Evolutionary conservation across 2,113 vertebrate species (phyloP), one percentile per base, ranked within the genome.

Genomic region (Grammomys dolichurus): DNA sequence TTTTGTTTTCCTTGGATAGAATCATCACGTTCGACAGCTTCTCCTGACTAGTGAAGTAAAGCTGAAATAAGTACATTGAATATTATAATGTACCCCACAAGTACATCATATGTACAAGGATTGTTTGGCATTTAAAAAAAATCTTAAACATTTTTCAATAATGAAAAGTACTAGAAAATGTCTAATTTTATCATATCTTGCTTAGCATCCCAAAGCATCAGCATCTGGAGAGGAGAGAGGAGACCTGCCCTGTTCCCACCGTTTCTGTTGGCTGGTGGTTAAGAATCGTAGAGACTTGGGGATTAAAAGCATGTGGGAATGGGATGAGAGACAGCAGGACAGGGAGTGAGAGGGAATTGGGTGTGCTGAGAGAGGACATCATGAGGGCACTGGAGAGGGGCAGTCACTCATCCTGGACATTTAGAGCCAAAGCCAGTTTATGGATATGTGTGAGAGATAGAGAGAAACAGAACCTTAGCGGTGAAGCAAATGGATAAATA

Each of bases 131-230:
- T n/a, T 67, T 48, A 48, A 31, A 75, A n/a, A 89, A 89, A 56
- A 7, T 46, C 1, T 9, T 31, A 65, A 72, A 87, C 12, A 56
- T 12, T 26, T 78, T 78, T 22, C 48, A 51, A 69, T 33, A 36
- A 85, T 65, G 40, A 65, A 77, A 92, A 72, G 40, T n/a, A 36
- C 43, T 81, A 40, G 58, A 75, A 75, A 75, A 43, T 28, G 26
- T 24, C n/a, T 80, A 13, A 20, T 7, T 8, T 7, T 63, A 20
- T 4, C 10, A 7, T 14, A 20, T 16, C 26, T 89, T 87, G 28
- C 31, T 11, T 1, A 69, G 14, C 11, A 60, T 48, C 17, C 28
- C 11, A 1, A 0, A 8, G 8, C 54, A 17, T 28, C 43, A 14
- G 16, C 31, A 46, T 48, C 5, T 11, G 0, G 12, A 43, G 88